Base-by-base conservation (phyloP, 1,140 invertebrate species). In the Halesus radiatus region DNA sequence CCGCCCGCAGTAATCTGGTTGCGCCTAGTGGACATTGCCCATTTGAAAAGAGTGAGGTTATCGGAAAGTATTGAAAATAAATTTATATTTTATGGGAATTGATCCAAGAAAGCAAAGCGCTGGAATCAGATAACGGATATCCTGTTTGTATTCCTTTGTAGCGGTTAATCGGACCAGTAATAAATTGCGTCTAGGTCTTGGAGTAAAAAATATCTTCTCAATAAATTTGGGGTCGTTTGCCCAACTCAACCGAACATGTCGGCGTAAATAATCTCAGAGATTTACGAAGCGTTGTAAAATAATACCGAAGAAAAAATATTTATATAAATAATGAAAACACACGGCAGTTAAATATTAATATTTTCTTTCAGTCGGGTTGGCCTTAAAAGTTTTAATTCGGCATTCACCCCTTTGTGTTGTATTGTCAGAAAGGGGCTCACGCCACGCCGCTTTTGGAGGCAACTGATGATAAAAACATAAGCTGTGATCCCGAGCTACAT, bases 181-280 rank as follows among this genome's bases (percentile, higher is more conserved):
- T 74, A 74, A 74, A 74, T 74, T 58, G 20, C 52, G 52, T 23
- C 72, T 58, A 18, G 23, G 29, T 13, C 29, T 22, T 53, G 22
- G 52, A 22, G 72, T 74, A 74, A 74, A 74, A 74, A 74, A 74
- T 74, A 74, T 74, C 72, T 74, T 74, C 72, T 74, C 52, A 74
- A 74, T 74, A 74, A 74, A 74, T 74, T 58, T 58, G 52, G 23
- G 72, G 72, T 54, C 72, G 22, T 58, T 56, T 56, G 52, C 72
- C 72, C 72, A 23, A 58, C 54, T 56, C 72, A 58, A 56, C 72
- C 22, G 13, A 74, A 74, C 26, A 74, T 74, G 72, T 74, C 72
- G 52, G 52, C 72, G 52, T 74, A 56, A 74, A 58, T 74, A 74
- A 74, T 74, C 72, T 58, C 50, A 0, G 22, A 74, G 72, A 74